Conservation (phyloP, 2,888 invertebrate species). For the Calameuta pallipes region DNA sequence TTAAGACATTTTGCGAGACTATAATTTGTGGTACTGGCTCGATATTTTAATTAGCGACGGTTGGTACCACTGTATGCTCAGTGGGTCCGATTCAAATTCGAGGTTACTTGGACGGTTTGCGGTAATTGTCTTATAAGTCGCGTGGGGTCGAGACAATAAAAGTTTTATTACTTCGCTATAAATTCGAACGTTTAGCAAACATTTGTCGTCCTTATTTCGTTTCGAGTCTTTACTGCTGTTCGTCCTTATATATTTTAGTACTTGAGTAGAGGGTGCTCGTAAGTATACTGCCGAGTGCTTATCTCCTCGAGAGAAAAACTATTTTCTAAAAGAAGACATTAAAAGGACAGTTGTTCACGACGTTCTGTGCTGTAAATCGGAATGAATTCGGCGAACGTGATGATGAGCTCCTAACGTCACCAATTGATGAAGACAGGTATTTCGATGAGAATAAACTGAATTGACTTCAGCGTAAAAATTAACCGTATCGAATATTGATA, state of each 20-base stretch:
- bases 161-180: neutral
- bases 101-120: neutral
- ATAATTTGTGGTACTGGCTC: neutral
- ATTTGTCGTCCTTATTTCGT: neutral
- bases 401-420: too few relatives aligned
- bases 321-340: neutral
- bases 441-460: too few relatives aligned
- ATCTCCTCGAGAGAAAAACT: neutral
- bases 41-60: neutral
- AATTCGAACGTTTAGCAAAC: neutral
- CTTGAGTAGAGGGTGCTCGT: neutral
- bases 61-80: neutral
- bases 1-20: neutral
- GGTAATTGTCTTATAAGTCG: neutral
- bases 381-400: too few relatives aligned
- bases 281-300: neutral
- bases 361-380: too few relatives aligned
- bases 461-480: too few relatives aligned
- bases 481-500: too few relatives aligned
- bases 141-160: neutral
- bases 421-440: too few relatives aligned
- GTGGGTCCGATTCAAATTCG: neutral
- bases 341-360: neutral
- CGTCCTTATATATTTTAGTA: neutral
- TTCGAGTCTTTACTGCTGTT: neutral